Percentiles rank a stretch among this genome's conserved stretches.
phyloP scores from a whole-genome alignment of 2,113 vertebrate genomes.

The Alligator sinensis region DNA sequence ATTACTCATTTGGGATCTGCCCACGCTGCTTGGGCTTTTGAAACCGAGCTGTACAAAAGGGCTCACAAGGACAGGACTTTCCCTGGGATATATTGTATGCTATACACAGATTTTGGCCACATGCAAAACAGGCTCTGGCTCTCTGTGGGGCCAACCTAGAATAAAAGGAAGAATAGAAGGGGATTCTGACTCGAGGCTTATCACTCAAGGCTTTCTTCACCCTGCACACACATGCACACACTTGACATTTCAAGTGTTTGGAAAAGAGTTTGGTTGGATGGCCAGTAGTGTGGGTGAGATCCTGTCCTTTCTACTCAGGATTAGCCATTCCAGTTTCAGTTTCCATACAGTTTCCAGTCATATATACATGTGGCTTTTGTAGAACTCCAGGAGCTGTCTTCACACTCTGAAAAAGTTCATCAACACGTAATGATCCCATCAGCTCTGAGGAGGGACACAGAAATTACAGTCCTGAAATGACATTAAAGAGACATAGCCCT shows the following conservation, averaged over 20 bases:
- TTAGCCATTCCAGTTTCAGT: not conserved
- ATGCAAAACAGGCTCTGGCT: not conserved
- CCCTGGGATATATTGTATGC: not conserved
- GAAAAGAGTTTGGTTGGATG: not conserved
- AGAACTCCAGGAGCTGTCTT: not conserved
- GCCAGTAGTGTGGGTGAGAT: fast-evolving
- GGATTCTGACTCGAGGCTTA: not conserved
- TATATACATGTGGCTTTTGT: not conserved
- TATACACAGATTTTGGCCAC: not conserved
- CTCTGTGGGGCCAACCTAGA: fast-evolving
- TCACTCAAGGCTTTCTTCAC: not conserved
- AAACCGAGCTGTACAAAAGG: not conserved
- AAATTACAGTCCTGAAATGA: not conserved
- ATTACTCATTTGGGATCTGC: not conserved
- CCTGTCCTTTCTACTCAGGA: not conserved
- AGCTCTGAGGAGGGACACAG: not conserved
- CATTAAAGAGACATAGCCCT: not conserved
- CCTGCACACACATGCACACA: not conserved
- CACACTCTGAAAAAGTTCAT: not conserved
- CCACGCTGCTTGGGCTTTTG: not conserved
- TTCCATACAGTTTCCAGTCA: fast-evolving
- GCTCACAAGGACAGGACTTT: not conserved
- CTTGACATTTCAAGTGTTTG: not conserved
- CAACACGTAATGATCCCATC: fast-evolving
- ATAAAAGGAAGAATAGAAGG: not conserved